Base-by-base conservation (phyloP, 2,113 vertebrate genomes). In the Nansenia antarctica region DNA sequence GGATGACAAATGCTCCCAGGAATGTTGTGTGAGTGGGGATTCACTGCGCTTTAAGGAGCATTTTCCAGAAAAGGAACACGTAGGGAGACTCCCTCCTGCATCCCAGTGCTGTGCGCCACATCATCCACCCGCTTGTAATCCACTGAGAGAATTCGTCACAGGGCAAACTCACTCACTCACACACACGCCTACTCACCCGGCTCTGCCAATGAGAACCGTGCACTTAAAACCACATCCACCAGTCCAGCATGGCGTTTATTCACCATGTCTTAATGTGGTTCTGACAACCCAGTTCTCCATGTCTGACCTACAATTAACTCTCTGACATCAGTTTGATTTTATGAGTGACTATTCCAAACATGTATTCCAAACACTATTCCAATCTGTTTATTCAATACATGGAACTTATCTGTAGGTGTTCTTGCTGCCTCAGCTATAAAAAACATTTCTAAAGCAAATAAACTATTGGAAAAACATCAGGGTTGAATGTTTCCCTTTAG, bases 101-200 rank as follows among this genome's bases (percentile, higher is more conserved):
- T 82, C 53, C 62, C 62, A n/a, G n/a, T n/a, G n/a, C 65, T 5
- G 61, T 65, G 60, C n/a, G 76, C 89, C 85, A 89, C 87, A 87
- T 90, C 85, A 83, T 81, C 83, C 53, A 66, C 62, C 73, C 55
- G 24, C 27, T n/a, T 5, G 15, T 20, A 11, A 5, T 18, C 29
- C 57, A 60, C 58, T 32, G 27, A 75, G 78, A 67, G 47, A 64
- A 31, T 30, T 34, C 26, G 18, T 52, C 49, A 66, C 31, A 14
- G 30, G 11, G 18, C 8, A 60, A 30, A 63, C 5, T 59, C 71
- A 67, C 60, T 62, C 54, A 64, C 11, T 61, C 64, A 65, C 37
- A 66, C 65, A 67, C 61, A 63, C 47, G 54, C 18, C 62, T 69
- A 70, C 63, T 42, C 42, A 64, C n/a, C n/a, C 32, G 30, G 26